phyloP scores from a whole-genome alignment of 2,113 vertebrate species.

The Rhea pennata region DNA sequence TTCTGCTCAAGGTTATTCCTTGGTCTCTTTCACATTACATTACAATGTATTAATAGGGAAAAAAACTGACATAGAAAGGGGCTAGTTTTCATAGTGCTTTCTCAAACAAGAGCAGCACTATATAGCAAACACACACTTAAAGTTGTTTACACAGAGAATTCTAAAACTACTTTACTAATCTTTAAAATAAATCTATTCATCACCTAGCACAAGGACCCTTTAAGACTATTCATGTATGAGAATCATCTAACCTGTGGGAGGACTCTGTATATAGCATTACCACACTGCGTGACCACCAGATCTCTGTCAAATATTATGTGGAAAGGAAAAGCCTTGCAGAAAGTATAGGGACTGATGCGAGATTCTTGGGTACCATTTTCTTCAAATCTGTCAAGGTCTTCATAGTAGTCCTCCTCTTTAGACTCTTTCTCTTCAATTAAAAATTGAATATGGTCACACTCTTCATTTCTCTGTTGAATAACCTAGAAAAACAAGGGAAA shows the following conservation, averaged over 20 bases:
- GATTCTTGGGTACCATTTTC: constrained; percentile 97
- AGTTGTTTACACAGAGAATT: neutral
- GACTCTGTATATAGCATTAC: constrained; percentile 96
- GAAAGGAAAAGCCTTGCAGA: constrained; percentile 98
- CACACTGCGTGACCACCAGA: constrained; percentile 95
- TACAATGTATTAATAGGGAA: neutral
- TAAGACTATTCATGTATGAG: neutral
- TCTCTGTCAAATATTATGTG: constrained; percentile 98
- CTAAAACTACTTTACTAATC: neutral
- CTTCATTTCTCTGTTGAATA: constrained; percentile 95
- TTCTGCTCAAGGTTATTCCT: neutral
- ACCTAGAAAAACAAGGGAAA: constrained; percentile 78
- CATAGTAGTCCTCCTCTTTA: constrained; percentile 94
- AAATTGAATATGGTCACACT: constrained; percentile 98
- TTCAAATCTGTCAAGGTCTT: constrained; percentile 96
- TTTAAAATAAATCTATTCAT: neutral
- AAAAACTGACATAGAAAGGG: neutral
- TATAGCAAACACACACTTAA: neutral
- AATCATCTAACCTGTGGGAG: constrained; percentile 89
- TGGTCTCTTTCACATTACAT: neutral
- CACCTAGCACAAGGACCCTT: neutral
- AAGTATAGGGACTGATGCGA: constrained; percentile 96
- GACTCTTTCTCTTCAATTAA: constrained; percentile 98
- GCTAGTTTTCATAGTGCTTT: neutral
- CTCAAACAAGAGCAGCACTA: neutral